Percentiles rank a stretch among this genome's conserved stretches.
phyloP scores from a whole-genome alignment of 2,888 invertebrate genomes.

The Aphodius sticticus region DNA sequence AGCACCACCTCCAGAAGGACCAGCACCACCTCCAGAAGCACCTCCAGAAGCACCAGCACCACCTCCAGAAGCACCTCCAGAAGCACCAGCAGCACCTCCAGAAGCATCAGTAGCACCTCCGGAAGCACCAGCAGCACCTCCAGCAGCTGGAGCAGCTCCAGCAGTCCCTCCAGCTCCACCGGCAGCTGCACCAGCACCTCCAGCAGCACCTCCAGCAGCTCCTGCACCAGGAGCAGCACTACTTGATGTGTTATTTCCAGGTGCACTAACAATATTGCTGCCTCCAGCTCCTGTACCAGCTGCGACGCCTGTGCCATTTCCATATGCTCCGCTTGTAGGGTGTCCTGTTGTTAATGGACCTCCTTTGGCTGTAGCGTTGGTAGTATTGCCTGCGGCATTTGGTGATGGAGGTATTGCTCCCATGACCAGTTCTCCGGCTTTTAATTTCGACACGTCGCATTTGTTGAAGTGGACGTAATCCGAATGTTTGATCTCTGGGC shows the following conservation, averaged over 20 bases:
- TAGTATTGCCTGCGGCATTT: background rate
- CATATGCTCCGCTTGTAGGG: background rate
- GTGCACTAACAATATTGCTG: background rate
- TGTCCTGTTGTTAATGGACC: background rate
- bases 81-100: background rate
- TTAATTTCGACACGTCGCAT: constrained; percentile 33
- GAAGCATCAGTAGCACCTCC: background rate
- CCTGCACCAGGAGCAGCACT: background rate
- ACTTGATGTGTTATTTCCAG: background rate
- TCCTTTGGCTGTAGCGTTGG: background rate
- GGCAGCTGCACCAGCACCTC: background rate
- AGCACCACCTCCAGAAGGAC: no score
- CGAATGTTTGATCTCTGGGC: constrained; percentile 48
- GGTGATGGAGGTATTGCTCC: background rate
- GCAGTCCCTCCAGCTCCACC: background rate
- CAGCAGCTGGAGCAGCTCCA: background rate
- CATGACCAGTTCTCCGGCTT: constrained; percentile 13
- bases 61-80: background rate
- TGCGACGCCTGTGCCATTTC: background rate
- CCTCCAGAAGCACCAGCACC: background rate
- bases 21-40: background rate
- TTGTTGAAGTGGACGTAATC: constrained; percentile 47
- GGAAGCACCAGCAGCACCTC: background rate
- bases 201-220: background rate
- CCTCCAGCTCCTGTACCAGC: background rate